Evolutionary conservation across 2,888 invertebrate species (phyloP).

Genomic region (Drosophila basisetae): DNA sequence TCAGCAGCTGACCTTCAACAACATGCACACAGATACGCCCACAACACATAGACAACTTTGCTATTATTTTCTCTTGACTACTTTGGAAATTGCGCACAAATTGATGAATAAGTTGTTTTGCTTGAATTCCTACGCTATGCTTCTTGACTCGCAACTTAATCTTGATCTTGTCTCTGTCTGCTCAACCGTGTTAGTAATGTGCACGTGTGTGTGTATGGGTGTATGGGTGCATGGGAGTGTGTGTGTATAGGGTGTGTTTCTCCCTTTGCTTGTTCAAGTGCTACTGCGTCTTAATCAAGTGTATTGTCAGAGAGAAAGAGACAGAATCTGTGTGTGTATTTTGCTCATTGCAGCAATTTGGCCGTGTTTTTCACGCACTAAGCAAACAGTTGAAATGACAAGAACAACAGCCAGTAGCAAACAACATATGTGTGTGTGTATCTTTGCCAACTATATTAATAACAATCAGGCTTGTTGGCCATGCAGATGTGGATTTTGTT

Average conservation of each 20-base stretch:
- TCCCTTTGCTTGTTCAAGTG: constrained; percentile 25
- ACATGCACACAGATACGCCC: constrained; percentile 22
- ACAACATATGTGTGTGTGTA: constrained; percentile 20
- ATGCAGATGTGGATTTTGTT: constrained; percentile 65
- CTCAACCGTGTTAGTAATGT: constrained; percentile 31
- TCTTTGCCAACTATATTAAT: constrained; percentile 64
- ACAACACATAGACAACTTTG: constrained; percentile 27
- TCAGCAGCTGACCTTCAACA: constrained; percentile 64
- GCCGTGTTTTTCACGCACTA: constrained; percentile 62
- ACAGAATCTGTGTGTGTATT: constrained; percentile 22
- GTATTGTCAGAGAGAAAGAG: constrained; percentile 35
- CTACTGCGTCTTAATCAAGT: constrained; percentile 60
- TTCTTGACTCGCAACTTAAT: constrained; percentile 63
- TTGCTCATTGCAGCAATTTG: constrained; percentile 64
- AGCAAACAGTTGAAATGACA: constrained; percentile 62
- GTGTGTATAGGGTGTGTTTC: constrained; percentile 14
- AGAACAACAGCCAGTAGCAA: constrained; percentile 30
- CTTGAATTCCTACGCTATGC: constrained; percentile 33
- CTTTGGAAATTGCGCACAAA: constrained; percentile 68
- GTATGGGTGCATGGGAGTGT: constrained; percentile 10
- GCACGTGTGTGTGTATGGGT: background rate
- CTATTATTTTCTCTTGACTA: constrained; percentile 61
- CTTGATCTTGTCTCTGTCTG: constrained; percentile 61
- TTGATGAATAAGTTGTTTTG: constrained; percentile 71
- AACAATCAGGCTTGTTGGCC: constrained; percentile 68